Base-by-base conservation (phyloP, 2,797 vertebrate species). In the Ptychadena robeensis region DNA sequence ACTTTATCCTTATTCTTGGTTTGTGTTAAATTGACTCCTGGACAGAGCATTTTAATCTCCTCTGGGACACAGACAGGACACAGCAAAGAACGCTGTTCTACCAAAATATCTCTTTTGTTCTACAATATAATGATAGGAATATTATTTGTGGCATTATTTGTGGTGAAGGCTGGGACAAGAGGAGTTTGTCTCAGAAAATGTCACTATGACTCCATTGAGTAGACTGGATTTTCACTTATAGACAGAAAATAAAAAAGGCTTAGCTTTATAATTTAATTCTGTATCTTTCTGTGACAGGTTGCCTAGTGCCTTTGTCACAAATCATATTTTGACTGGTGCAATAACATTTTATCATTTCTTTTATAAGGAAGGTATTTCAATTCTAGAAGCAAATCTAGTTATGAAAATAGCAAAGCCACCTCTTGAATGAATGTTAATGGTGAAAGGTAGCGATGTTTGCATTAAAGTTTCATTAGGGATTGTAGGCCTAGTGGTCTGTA, bases 21-120 rank as follows among this genome's bases (percentile, higher is more conserved):
- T 53, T 40, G 70, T 87, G 88, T 90, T 93, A 93, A 93, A 93
- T 85, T 90, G 92, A 89, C 91, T 91, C 80, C 86, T 90, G 90
- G 90, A 88, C 88, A 90, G 90, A 92, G 90, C 93, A 96, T 95
- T 94, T 94, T 96, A 96, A 86, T 75, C 89, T 91, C 93, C 88
- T 48, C 34, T 87, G 59, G 64, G 89, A 90, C 86, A 88, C 93
- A 86, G 91, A 93, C 88, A 78, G 73, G 92, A 95, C 91, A 95
- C 94, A 90, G 88, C 57, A 85, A 90, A 91, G 90, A 95, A 92
- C 90, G 89, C 37, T 82, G 67, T 74, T 85, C 57, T 80, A 37
- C 67, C 67, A 78, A 57, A 59, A 65, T 53, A 82, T 68, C 73
- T 68, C 82, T 76, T n/a, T 72, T 77, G 65, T 81, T 79, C 71